Conservation (phyloP, 2,797 vertebrate species). For the Gallirallus australis region DNA sequence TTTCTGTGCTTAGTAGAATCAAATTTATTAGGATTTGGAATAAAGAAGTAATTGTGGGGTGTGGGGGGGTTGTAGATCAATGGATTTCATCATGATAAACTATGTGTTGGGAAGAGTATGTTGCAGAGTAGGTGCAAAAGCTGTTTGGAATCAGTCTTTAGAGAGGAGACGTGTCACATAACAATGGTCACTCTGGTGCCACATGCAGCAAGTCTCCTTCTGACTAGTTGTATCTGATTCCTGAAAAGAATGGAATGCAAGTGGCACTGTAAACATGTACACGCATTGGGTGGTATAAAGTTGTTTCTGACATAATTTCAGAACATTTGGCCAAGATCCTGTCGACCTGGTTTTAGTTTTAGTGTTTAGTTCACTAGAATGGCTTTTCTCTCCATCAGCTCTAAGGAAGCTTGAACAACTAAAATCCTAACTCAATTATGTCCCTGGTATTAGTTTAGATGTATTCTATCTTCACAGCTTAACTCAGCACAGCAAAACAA, state of each 20-base stretch:
- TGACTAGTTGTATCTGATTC: neutral
- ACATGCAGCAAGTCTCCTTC: neutral
- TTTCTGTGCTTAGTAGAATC: neutral
- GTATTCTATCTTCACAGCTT: neutral
- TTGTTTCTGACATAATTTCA: neutral
- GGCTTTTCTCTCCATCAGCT: neutral
- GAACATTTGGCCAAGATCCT: neutral
- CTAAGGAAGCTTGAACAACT: neutral
- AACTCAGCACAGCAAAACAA: neutral
- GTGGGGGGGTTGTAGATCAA: neutral
- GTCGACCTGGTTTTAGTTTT: neutral
- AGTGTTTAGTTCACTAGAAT: neutral
- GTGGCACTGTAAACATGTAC: neutral
- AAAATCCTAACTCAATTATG: neutral
- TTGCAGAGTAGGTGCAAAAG: neutral
- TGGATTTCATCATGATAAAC: neutral
- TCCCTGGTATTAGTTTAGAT: neutral
- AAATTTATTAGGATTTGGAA: neutral
- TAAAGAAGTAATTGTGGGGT: neutral
- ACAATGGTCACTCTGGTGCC: neutral
- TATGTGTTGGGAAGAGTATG: neutral
- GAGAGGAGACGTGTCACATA: accelerated
- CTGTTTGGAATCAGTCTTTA: neutral
- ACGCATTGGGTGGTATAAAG: neutral
- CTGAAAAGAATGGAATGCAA: neutral